These are phyloP conservation scores for Toxotes lorentzi DNA, from an alignment of 2,797 vertebrate species.

Conservation along the genomic window DNA sequence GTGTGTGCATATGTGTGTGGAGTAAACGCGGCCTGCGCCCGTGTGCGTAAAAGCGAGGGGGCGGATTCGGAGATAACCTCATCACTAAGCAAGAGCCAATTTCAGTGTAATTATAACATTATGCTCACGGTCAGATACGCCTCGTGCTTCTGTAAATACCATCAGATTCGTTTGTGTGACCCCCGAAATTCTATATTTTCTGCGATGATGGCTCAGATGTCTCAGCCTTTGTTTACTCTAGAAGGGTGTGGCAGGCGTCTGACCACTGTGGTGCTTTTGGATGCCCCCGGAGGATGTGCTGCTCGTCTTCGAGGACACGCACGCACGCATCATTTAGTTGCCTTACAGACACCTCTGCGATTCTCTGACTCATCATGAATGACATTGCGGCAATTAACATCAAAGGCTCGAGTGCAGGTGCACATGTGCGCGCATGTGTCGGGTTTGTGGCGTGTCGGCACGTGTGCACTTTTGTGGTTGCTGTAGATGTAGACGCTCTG, in stretches of 20 bases:
- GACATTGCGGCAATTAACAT: slow-evolving; percentile 59
- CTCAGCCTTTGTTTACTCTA: slow-evolving; percentile 70
- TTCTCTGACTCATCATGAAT: slow-evolving; percentile 57
- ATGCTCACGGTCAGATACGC: slow-evolving; percentile 19
- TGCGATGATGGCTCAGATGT: background rate
- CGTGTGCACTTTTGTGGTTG: background rate
- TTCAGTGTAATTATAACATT: slow-evolving; percentile 35
- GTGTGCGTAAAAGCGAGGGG: slow-evolving; percentile 66
- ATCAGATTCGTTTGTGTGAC: background rate
- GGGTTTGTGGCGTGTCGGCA: background rate
- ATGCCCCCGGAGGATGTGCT: slow-evolving; percentile 28
- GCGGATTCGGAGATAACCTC: slow-evolving; percentile 45
- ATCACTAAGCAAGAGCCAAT: slow-evolving; percentile 24
- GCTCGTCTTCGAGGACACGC: slow-evolving; percentile 13
- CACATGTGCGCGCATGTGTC: background rate
- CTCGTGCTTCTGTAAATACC: slow-evolving; percentile 1
- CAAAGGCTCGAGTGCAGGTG: slow-evolving; percentile 4
- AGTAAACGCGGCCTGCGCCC: slow-evolving; percentile 44
- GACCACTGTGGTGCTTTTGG: slow-evolving; percentile 62
- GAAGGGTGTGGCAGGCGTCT: slow-evolving; percentile 74
- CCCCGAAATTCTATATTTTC: background rate
- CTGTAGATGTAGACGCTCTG: background rate
- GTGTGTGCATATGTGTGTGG: slow-evolving; percentile 19
- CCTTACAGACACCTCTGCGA: slow-evolving; percentile 31
- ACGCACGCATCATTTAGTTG: background rate